Evolutionary conservation across 2,113 vertebrate species (phyloP), one percentile per base, ranked within the genome.

Genomic region (Bubo blakistoni): DNA sequence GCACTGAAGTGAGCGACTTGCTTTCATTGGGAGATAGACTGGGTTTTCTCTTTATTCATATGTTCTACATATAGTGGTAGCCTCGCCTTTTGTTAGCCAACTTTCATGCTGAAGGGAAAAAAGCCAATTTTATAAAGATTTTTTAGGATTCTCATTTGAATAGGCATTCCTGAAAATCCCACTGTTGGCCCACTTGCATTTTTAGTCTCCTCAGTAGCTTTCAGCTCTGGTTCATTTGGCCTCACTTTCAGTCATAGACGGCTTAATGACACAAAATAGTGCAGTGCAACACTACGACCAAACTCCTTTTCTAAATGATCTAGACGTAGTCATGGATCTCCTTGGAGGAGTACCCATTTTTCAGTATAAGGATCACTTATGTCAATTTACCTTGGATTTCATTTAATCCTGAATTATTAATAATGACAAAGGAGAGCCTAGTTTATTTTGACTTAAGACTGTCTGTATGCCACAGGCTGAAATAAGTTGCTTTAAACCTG

Each of bases 1-100:
- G 79, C 86, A 82, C 73, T 85, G 58, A 89, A 95, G 70, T 76
- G 86, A 97, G 73, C 0, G 46, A 91, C 88, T 96, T 87, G 77
- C 89, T 91, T 91, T 92, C 92, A 71, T 49, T 96, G 81, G 57
- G 83, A 95, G 73, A 91, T 91, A 96, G 89, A 88, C 88, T 92
- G 96, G 86, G 46, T 91, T 92, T 95, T 97, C 88, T 94, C 84
- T 92, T 74, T 72, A 91, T 94, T 97, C 73, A 62, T 92, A 58
- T 92, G 71, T 92, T 97, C 86, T 66, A 94, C 89, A 94, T 92
- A 88, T 73, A 94, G 92, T 73, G 73, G 84, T 96, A 95, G 94
- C 95, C 91, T 94, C 1, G 51, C 66, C 66, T 95, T 95, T 96
- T 92, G 93, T 92, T 94, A 85, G 95, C 78, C 92, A 95, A 70